Evolutionary conservation across 92 coral and sea anemone species (phyloP).

Genomic region (Porites lobata): DNA sequence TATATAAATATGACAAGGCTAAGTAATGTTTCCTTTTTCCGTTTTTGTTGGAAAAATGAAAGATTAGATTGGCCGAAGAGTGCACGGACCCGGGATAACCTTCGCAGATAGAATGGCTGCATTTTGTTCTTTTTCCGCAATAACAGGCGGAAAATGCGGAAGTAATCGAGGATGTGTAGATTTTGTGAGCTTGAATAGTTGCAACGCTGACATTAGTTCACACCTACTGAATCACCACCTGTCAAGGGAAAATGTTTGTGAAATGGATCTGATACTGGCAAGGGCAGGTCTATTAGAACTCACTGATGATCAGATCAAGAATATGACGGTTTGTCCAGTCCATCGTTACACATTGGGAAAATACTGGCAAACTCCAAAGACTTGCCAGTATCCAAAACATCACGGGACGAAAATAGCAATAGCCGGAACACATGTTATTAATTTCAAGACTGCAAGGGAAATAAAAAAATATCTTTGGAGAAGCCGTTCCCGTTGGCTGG

Average conservation of each 20-base stretch:
- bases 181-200: conserved; percentile 30
- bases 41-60: no score
- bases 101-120: no score
- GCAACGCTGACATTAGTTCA: conserved; percentile 52
- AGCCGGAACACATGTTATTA: conserved; percentile 39
- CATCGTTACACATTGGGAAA: conserved; percentile 44
- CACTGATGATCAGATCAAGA: conserved; percentile 30
- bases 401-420: conserved; percentile 37
- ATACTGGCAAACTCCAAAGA: conserved; percentile 51
- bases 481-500: conserved; percentile 47
- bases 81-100: no score
- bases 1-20: no score
- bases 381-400: conserved; percentile 56
- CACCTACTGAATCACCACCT: conserved; percentile 58
- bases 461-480: conserved; percentile 43
- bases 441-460: conserved; percentile 26
- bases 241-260: conserved; percentile 49
- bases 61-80: no score
- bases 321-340: conserved; percentile 44
- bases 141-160: conserved; percentile 43
- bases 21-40: no score
- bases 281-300: conserved; percentile 18
- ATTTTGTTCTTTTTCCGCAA: conserved; percentile 30
- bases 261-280: conserved; percentile 25
- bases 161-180: conserved; percentile 30